phyloP scores from a whole-genome alignment of 2,113 vertebrate genomes.

The Brevimyrus niger region DNA sequence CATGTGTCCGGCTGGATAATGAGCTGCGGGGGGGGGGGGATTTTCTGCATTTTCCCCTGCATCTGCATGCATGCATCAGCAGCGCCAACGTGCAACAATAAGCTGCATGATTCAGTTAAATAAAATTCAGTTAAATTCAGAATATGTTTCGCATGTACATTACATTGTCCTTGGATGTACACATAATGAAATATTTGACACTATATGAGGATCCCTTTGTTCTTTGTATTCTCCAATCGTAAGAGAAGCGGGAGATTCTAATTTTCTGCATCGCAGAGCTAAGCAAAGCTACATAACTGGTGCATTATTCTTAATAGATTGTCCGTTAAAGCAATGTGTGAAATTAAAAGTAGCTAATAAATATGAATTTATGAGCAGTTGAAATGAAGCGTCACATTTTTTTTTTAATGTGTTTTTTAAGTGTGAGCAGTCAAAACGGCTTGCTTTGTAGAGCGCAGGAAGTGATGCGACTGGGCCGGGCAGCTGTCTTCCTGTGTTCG shows the following conservation, averaged over 20 bases:
- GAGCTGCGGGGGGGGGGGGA: background rate
- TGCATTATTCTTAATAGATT: constrained; percentile 36
- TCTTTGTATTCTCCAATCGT: background rate
- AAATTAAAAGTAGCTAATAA: constrained; percentile 27
- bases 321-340: constrained; percentile 36
- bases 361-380: constrained; percentile 18
- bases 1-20: background rate
- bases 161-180: background rate
- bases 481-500: constrained; percentile 37
- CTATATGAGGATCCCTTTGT: background rate
- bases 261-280: constrained; percentile 43
- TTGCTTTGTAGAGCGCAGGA: constrained; percentile 20
- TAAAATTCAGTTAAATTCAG: background rate
- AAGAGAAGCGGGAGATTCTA: background rate
- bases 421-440: constrained; percentile 43
- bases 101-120: background rate
- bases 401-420: constrained; percentile 2
- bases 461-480: constrained; percentile 24
- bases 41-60: background rate
- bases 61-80: background rate
- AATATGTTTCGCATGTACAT: background rate
- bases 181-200: background rate
- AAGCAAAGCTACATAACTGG: constrained; percentile 33
- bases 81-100: background rate
- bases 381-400: constrained; percentile 22